phyloP scores from a whole-genome alignment of 2,113 vertebrate species.

The Ploceus nigricollis region DNA sequence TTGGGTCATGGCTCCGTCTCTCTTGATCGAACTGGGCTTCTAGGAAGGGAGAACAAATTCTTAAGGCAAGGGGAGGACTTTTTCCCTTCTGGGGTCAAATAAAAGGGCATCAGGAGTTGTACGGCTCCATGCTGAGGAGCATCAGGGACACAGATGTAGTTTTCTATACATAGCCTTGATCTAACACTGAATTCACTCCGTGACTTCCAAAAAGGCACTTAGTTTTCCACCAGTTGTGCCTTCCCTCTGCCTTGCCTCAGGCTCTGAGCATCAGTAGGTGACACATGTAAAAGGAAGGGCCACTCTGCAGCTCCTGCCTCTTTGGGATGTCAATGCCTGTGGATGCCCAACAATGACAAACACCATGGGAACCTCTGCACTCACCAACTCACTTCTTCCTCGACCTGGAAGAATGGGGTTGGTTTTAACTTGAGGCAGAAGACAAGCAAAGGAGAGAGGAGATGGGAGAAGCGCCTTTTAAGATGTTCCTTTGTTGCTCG shows the following conservation, averaged over 20 bases:
- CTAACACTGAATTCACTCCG: neutral
- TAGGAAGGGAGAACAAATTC: neutral
- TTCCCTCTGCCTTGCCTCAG: neutral
- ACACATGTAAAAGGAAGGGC: neutral
- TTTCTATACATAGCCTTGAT: neutral
- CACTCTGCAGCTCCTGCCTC: neutral
- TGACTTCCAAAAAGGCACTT: neutral
- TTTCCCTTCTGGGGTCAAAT: neutral
- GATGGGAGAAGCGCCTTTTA: neutral
- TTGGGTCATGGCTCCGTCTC: neutral
- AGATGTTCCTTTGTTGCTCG: neutral
- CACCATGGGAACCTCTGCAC: neutral
- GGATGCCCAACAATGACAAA: neutral
- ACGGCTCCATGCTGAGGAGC: neutral
- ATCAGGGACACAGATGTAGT: neutral
- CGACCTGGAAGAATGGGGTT: neutral
- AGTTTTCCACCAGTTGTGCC: neutral
- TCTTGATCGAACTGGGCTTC: neutral
- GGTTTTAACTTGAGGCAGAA: neutral
- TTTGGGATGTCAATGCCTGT: fast-evolving
- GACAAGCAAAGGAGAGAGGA: neutral
- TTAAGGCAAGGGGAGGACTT: neutral
- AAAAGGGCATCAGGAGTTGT: neutral
- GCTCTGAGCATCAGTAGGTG: neutral
- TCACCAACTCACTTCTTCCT: neutral